phyloP scores from a whole-genome alignment of 2,113 vertebrate genomes.

The Macroglossus sobrinus region DNA sequence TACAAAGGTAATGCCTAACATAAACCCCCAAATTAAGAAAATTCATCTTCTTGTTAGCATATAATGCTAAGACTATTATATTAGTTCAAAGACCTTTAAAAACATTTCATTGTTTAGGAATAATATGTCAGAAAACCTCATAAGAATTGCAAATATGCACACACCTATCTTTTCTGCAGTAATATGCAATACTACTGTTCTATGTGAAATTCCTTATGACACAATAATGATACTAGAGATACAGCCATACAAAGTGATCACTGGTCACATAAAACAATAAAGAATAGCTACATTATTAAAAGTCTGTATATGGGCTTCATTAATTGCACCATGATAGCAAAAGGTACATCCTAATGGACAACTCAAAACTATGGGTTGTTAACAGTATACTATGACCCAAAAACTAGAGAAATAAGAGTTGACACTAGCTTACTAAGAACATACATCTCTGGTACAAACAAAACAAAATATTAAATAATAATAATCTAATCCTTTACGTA shows the following conservation, averaged over 20 bases:
- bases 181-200: neutral
- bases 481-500: neutral
- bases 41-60: neutral
- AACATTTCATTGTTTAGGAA: slow-evolving; percentile 1
- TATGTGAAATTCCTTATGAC: neutral
- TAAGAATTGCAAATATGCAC: neutral
- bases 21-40: slow-evolving; percentile 27
- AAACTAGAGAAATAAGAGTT: neutral
- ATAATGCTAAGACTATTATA: neutral
- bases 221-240: neutral
- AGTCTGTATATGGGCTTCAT: neutral
- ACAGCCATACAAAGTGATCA: neutral
- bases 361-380: neutral
- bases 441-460: neutral
- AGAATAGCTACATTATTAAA: neutral
- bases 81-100: neutral
- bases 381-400: neutral
- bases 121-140: neutral
- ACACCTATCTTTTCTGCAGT: neutral
- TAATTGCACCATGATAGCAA: neutral
- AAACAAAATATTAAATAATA: neutral
- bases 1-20: neutral
- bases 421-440: neutral
- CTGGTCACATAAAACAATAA: neutral
- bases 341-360: neutral